Base-by-base conservation (phyloP, 2,888 invertebrate species). In the Ceriagrion tenellum region DNA sequence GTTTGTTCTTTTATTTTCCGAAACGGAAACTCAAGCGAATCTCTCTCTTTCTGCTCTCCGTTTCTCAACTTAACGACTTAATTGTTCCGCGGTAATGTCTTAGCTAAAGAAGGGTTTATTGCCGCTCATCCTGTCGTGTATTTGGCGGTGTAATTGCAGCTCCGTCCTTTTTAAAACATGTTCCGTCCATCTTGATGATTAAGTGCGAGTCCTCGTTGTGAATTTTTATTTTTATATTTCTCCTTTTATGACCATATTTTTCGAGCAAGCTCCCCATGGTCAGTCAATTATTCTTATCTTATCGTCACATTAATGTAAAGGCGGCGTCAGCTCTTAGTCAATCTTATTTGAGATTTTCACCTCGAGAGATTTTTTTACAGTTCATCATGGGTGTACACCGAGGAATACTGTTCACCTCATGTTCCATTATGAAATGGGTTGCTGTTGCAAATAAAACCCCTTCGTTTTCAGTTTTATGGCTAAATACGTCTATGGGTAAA, bases 101-200 rank as follows among this genome's bases (percentile, higher is more conserved):
- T 81, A 30, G 30, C 74, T 81, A 81, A 81, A 81, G 74, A 81
- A 81, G 74, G 74, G 74, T 81, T 81, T 81, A 81, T 81, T 30
- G 74, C 74, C 35, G 16, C 74, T 35, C 4, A 81, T 30, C 35
- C 74, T 81, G 12, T 18, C 35, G 12, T 30, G 30, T 81, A 81
- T 81, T 81, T 81, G 74, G 74, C 74, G 10, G 35, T 81, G 20
- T 26, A 81, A 35, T 30, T 81, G 35, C 74, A 35, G 74, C 74
- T 16, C 35, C 74, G 74, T 81, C 74, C 35, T 35, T 30, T 30
- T 81, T 30, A 30, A 30, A 81, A 30, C 74, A 16, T 81, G 35
- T 10, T 81, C 0, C 10, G 26, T 30, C 12, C 30, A 30, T 6
- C 20, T n/a, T 12, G 8, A 26, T 18, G 35, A 81, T 81, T 81